Conservation (phyloP, 2,888 invertebrate genomes). For the Drosophila infuscata region DNA sequence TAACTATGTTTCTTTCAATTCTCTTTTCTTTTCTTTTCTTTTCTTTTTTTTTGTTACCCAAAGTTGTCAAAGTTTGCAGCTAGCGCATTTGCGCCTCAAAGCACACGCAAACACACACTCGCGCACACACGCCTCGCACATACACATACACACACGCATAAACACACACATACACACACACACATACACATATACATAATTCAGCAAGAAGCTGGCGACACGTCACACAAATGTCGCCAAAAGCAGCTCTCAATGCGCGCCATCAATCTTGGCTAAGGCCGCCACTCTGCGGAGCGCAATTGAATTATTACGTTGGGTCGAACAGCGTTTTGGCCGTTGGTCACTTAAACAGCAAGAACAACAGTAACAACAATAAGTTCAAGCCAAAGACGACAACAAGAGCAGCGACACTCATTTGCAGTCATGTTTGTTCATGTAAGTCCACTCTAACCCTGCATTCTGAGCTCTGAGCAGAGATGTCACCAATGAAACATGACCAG, state of each 20-base stretch:
- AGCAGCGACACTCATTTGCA: constrained; percentile 72
- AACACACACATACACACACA: constrained; percentile 6
- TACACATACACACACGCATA: constrained; percentile 8
- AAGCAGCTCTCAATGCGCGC: constrained; percentile 74
- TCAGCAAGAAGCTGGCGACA: constrained; percentile 70
- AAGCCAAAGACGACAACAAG: constrained; percentile 36
- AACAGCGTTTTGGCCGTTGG: constrained; percentile 68
- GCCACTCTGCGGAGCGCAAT: constrained; percentile 59
- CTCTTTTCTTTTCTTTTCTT: constrained; percentile 12
- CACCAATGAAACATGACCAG: constrained; percentile 20
- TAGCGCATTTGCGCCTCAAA: constrained; percentile 73
- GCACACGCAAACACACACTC: constrained; percentile 44
- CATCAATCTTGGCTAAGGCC: constrained; percentile 69
- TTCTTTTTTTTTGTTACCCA: constrained; percentile 38
- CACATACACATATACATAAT: constrained; percentile 61
- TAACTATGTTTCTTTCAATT: constrained; percentile 17
- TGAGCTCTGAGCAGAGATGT: constrained; percentile 36
- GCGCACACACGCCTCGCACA: constrained; percentile 8
- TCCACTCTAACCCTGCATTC: background rate
- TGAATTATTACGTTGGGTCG: constrained; percentile 78
- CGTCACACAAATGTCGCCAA: constrained; percentile 80
- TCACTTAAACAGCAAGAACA: constrained; percentile 66
- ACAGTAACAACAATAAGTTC: constrained; percentile 25
- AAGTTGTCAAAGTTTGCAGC: constrained; percentile 76
- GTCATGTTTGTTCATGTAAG: constrained; percentile 65